Conservation (phyloP, 2,888 invertebrate genomes). For the Pyrgus malvae region DNA sequence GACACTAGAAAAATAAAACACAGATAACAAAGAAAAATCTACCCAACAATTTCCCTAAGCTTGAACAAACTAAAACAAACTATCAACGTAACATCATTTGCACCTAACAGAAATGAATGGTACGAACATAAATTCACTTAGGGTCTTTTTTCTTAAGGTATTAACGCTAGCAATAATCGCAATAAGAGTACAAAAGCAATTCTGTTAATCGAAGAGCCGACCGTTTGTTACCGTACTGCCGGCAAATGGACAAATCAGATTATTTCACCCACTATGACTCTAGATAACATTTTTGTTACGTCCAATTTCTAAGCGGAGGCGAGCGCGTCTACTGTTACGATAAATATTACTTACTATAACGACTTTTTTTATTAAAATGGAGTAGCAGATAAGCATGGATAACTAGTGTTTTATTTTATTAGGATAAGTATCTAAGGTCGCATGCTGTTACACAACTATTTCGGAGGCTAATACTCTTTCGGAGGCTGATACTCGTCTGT, state of each 20-base stretch:
- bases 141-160: conserved; percentile 37
- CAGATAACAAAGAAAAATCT: background rate
- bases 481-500: too few species aligned
- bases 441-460: too few species aligned
- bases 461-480: too few species aligned
- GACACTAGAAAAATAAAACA: background rate
- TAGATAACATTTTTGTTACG: conserved; percentile 61
- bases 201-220: conserved; percentile 70
- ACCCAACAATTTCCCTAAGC: background rate
- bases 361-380: too few species aligned
- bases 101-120: conserved; percentile 34
- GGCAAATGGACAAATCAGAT: conserved; percentile 81
- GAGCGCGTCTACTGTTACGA: background rate
- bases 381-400: too few species aligned
- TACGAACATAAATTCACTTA: conserved; percentile 24
- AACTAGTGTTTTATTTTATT: too few species aligned
- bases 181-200: conserved; percentile 68
- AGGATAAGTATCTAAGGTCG: too few species aligned
- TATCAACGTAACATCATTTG: conserved; percentile 19
- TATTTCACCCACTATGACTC: conserved; percentile 78
- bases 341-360: too few species aligned
- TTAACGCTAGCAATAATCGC: conserved; percentile 49
- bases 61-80: conserved; percentile 21
- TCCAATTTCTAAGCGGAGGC: conserved; percentile 38
- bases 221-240: conserved; percentile 68